Evolutionary conservation across 2,113 vertebrate species (phyloP).

Genomic region (Mugil cephalus): DNA sequence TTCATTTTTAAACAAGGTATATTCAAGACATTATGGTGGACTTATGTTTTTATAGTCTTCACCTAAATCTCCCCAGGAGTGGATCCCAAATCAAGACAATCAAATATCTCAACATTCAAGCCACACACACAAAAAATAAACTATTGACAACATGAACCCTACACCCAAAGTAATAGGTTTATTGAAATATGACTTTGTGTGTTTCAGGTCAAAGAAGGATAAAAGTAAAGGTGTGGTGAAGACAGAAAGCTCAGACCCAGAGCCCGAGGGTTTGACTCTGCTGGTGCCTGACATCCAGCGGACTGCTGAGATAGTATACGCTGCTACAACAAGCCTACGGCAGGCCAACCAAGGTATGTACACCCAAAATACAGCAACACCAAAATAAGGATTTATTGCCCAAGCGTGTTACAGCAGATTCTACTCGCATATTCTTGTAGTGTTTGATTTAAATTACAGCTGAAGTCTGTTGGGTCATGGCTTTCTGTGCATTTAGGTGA

Average conservation of each 20-base stretch:
- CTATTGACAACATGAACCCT: no score
- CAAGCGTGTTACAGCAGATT: not conserved
- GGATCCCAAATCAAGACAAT: no score
- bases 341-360: slow-evolving; percentile 94
- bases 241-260: slow-evolving; percentile 92
- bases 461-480: not conserved
- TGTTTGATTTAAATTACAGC: slow-evolving; percentile 1
- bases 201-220: slow-evolving; percentile 95
- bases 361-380: not conserved
- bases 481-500: not conserved
- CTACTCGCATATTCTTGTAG: not conserved
- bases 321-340: slow-evolving; percentile 92
- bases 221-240: slow-evolving; percentile 96
- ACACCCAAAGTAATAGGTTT: not conserved
- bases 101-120: no score
- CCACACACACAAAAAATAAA: no score
- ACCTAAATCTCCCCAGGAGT: no score
- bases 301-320: slow-evolving; percentile 95
- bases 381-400: no score
- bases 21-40: no score
- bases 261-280: slow-evolving; percentile 95
- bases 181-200: slow-evolving; percentile 10
- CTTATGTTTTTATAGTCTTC: no score
- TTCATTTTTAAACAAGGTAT: no score
- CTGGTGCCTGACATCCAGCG: slow-evolving; percentile 97